Evolutionary conservation across 2,797 vertebrate genomes (phyloP).

Genomic region (Enteromius radiatus): DNA sequence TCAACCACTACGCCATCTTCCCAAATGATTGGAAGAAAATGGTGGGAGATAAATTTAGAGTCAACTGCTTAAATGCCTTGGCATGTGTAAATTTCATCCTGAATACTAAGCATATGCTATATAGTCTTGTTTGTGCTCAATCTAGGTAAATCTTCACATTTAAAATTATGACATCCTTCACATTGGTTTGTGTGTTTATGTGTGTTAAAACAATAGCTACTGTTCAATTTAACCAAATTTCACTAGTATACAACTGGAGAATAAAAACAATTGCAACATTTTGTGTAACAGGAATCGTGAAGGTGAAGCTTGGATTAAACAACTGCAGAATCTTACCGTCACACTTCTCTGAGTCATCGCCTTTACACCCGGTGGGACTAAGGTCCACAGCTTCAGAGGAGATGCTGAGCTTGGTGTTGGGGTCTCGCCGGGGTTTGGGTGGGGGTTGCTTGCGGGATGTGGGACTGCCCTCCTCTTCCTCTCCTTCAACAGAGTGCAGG

Average conservation of each 20-base stretch:
- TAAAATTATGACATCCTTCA: background rate
- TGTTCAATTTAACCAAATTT: background rate
- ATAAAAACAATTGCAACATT: background rate
- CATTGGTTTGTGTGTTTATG: slow-evolving; percentile 10
- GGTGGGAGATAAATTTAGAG: background rate
- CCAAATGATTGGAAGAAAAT: background rate
- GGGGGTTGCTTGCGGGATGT: slow-evolving; percentile 94
- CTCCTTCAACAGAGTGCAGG: slow-evolving; percentile 93
- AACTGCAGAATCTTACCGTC: slow-evolving; percentile 74
- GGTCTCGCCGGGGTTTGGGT: slow-evolving; percentile 95
- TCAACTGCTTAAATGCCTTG: background rate
- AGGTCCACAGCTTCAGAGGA: slow-evolving; percentile 96
- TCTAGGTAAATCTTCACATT: background rate
- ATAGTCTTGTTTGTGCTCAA: background rate
- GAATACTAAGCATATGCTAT: background rate
- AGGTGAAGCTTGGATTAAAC: background rate
- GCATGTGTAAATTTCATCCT: background rate
- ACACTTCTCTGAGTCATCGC: slow-evolving; percentile 79
- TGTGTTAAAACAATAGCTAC: background rate
- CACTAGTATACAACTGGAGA: background rate
- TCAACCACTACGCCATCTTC: background rate
- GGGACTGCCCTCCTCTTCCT: slow-evolving; percentile 90
- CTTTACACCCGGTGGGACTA: slow-evolving; percentile 80
- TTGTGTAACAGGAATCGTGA: background rate
- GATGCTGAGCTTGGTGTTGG: slow-evolving; percentile 96